These are phyloP conservation scores for Amblyornis subalaris DNA, from an alignment of 2,113 vertebrate species.

Conservation along the genomic window DNA sequence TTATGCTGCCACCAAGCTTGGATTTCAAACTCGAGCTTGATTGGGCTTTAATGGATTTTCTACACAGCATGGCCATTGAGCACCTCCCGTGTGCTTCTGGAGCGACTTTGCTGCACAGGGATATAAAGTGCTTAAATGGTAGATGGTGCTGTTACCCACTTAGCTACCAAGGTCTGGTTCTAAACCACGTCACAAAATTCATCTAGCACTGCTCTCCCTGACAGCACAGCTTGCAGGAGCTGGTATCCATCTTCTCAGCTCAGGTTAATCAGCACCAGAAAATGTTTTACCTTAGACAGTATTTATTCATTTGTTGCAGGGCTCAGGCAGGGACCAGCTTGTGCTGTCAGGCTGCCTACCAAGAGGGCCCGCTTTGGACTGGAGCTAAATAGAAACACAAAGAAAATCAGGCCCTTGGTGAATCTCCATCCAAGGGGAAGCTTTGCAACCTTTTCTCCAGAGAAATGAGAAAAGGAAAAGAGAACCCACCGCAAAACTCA, in stretches of 20 bases:
- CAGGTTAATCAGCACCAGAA: neutral
- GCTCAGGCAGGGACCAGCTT: neutral
- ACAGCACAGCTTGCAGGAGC: neutral
- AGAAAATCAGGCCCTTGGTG: neutral
- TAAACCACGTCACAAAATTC: neutral
- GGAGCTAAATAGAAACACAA: neutral
- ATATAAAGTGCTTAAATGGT: slow-evolving; percentile 11
- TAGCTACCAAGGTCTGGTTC: neutral
- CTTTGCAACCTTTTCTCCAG: neutral
- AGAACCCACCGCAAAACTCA: neutral
- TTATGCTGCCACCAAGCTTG: neutral
- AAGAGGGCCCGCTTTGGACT: neutral
- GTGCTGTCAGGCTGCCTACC: neutral
- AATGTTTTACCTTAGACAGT: neutral
- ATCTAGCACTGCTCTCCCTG: neutral
- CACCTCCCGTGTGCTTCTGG: neutral
- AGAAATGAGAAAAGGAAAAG: neutral
- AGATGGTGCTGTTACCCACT: slow-evolving; percentile 4
- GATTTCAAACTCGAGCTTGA: slow-evolving; percentile 6
- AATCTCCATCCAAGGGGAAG: neutral
- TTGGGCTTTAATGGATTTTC: slow-evolving; percentile 28
- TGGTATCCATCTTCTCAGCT: neutral
- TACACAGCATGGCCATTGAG: slow-evolving; percentile 18
- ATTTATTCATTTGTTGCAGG: slow-evolving; percentile 11
- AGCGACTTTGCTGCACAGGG: neutral